Percentiles rank a stretch among this genome's conserved stretches.
phyloP scores from a whole-genome alignment of 2,888 invertebrate species.

The Branchinecta sandiegonensis region DNA sequence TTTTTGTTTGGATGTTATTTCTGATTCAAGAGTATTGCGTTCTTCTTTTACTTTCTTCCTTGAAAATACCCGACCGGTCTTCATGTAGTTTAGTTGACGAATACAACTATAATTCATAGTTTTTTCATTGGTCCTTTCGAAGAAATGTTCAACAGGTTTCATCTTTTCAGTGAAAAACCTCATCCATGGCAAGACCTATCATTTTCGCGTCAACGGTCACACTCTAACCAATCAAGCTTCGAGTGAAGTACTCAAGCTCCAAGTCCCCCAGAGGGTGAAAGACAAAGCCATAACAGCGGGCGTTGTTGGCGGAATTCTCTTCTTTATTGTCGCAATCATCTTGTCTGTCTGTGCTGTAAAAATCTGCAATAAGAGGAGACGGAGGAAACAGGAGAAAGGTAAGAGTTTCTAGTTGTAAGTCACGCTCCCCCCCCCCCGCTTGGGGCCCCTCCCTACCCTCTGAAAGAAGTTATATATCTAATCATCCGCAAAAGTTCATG shows the following conservation, averaged over 20 bases:
- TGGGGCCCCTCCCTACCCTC: too few species aligned
- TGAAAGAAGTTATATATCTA: too few species aligned
- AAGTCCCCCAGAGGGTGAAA: conserved; percentile 76
- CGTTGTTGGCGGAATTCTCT: conserved; percentile 87
- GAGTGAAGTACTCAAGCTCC: conserved; percentile 73
- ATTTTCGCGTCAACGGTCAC: conserved; percentile 78
- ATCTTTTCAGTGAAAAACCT: conserved; percentile 62
- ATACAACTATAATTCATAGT: background rate
- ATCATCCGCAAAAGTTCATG: too few species aligned
- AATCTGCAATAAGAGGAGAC: conserved; percentile 91
- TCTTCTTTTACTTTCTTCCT: too few species aligned
- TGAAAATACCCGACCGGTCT: too few species aligned
- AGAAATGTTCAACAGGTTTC: conserved; percentile 19
- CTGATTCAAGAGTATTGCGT: too few species aligned
- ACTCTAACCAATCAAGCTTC: conserved; percentile 70
- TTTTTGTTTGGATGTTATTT: too few species aligned
- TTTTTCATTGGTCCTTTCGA: background rate
- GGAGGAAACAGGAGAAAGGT: conserved; percentile 97
- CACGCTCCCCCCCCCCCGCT: too few species aligned
- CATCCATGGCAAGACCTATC: conserved; percentile 77
- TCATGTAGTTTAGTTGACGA: too few species aligned
- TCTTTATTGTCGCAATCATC: conserved; percentile 94
- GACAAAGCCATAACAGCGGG: conserved; percentile 93
- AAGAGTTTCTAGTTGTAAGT: conserved; percentile 17
- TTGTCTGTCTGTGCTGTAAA: conserved; percentile 93